Base-by-base conservation (phyloP, 2,113 vertebrate species). In the Grallaria varia region DNA sequence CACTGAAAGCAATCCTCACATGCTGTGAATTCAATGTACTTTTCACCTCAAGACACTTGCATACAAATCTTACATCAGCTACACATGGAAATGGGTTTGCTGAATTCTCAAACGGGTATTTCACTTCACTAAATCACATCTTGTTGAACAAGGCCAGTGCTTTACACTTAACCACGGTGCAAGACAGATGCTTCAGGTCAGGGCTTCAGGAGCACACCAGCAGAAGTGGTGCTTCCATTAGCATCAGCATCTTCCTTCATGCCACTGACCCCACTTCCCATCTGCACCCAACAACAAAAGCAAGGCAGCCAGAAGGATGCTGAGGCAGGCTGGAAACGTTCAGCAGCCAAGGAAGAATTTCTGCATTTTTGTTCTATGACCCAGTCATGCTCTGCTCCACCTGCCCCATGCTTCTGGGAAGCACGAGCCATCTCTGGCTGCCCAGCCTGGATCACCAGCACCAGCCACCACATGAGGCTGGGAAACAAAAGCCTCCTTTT, bases 41-140 rank as follows among this genome's bases (percentile, higher is more conserved):
- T 93, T 90, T 89, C 94, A 92, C 95, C 90, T 87, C 31, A 0
- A 92, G 86, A 72, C 25, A 19, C 47, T 86, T 27, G 39, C 86
- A 72, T 15, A 92, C 93, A 87, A 93, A 84, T 92, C 76, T 93
- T 47, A 31, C 56, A 86, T 39, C 91, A 74, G 80, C 86, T 81
- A 68, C 91, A 56, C 0, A 2, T 24, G 68, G 68, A 89, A 90
- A 78, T 47, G 60, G 52, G 50, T 86, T 93, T 86, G 60, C 68
- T 9, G 68, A 31, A 55, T 18, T 92, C 72, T 94, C 79, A 63
- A 72, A 6, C 3, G 2, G 37, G 20, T 37, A 42, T 19, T 64
- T 90, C 85, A 30, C 90, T 69, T 60, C 60, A 88, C 68, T 78
- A 95, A 90, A 95, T 84, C 92, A 89, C 14, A 50, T 0, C 25